Evolutionary conservation across 2,797 vertebrate species (phyloP).

Genomic region (Hozukius guyotensis): DNA sequence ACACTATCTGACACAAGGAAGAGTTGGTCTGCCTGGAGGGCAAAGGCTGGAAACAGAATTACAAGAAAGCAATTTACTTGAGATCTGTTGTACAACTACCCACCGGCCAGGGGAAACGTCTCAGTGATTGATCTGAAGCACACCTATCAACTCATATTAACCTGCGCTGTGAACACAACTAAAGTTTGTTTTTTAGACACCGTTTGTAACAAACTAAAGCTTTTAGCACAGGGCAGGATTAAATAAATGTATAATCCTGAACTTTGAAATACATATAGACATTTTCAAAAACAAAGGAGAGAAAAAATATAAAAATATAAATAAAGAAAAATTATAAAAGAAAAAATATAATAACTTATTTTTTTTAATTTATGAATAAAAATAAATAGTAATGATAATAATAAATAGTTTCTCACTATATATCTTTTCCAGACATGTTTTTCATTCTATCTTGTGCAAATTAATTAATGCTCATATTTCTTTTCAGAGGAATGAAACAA

Average conservation of each 20-base stretch:
- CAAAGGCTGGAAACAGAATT: constrained; percentile 34
- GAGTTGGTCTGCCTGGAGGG: constrained; percentile 18
- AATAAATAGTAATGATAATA: no score
- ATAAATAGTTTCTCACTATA: neutral
- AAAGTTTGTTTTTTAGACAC: neutral
- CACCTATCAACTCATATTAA: neutral
- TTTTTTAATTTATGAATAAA: no score
- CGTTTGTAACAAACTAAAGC: neutral
- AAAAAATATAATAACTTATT: no score
- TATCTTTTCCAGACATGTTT: neutral
- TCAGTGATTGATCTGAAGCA: constrained; percentile 14
- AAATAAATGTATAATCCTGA: neutral
- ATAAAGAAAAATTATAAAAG: no score
- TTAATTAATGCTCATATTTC: neutral
- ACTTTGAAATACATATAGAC: neutral
- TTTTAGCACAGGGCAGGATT: neutral
- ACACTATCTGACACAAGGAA: constrained; percentile 25
- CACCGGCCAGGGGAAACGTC: constrained; percentile 7
- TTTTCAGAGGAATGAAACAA: neutral
- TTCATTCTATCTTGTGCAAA: neutral
- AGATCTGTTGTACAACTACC: constrained; percentile 26
- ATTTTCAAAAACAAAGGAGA: no score
- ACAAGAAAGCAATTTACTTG: constrained; percentile 50
- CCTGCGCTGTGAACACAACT: neutral
- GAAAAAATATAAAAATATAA: no score